Percentiles rank a stretch among this genome's conserved stretches.
These are phyloP conservation scores for Arenaria interpres DNA, from an alignment of 2,113 vertebrate genomes.

Conservation along the genomic window DNA sequence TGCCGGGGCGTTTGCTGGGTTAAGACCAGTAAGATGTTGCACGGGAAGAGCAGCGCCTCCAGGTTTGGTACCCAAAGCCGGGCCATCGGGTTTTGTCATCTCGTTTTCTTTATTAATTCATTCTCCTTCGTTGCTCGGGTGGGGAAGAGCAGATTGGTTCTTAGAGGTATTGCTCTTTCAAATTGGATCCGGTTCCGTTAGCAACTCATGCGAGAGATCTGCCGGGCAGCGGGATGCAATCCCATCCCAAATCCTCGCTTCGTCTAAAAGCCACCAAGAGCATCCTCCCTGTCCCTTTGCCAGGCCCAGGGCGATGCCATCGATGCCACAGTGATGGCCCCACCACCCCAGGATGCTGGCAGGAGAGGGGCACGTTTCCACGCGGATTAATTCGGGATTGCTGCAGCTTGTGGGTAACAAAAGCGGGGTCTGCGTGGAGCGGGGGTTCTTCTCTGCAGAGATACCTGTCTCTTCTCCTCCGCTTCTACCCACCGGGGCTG, in stretches of 20 bases:
- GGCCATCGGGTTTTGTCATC: not conserved
- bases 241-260: not conserved
- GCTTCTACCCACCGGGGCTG: accelerated
- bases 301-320: accelerated
- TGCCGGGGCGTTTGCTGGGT: accelerated
- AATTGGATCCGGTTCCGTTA: not conserved
- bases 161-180: not conserved
- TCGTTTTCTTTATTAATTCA: not conserved
- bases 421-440: not conserved
- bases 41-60: not conserved
- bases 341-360: not conserved
- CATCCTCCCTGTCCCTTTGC: not conserved
- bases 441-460: not conserved
- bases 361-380: not conserved
- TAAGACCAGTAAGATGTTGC: not conserved
- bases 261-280: not conserved
- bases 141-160: not conserved
- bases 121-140: not conserved
- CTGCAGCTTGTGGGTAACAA: not conserved
- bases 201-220: not conserved
- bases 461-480: accelerated
- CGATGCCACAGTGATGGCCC: accelerated
- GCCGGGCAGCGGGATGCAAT: not conserved
- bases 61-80: not conserved
- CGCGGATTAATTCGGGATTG: not conserved